Percentiles rank a stretch among this genome's conserved stretches.
Evolutionary conservation across 2,888 invertebrate genomes (phyloP).

Genomic region (Pollenia amentaria): DNA sequence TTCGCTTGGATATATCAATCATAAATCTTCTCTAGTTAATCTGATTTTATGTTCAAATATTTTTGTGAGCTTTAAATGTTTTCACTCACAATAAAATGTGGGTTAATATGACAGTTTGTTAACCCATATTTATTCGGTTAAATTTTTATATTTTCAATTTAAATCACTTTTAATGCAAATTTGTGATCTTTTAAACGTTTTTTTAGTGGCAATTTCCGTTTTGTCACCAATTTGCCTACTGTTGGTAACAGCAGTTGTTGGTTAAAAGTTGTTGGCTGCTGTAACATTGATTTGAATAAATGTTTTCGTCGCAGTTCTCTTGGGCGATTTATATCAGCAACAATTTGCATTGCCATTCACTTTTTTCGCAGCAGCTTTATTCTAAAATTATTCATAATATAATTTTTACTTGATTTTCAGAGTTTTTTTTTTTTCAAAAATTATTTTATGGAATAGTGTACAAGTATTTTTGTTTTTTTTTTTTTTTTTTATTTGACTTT

Average conservation of each 20-base stretch:
- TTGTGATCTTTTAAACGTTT: conserved; percentile 36
- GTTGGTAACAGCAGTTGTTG: conserved; percentile 28
- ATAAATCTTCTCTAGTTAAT: no score
- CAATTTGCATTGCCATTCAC: conserved; percentile 70
- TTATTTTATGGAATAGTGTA: not conserved
- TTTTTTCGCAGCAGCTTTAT: conserved; percentile 58
- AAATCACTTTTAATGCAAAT: conserved; percentile 64
- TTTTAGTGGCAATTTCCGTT: conserved; percentile 73
- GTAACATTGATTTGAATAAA: conserved; percentile 53
- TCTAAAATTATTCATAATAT: conserved; percentile 67
- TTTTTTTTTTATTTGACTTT: conserved; percentile 9
- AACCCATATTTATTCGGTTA: conserved; percentile 43
- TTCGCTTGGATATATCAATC: no score
- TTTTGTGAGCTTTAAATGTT: no score
- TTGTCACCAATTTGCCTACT: conserved; percentile 73
- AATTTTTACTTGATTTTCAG: conserved; percentile 32
- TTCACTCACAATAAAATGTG: conserved; percentile 50
- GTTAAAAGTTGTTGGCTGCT: conserved; percentile 35
- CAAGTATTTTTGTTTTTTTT: not conserved
- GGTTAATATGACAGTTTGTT: conserved; percentile 72
- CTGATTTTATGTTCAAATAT: no score
- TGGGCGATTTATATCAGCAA: conserved; percentile 63
- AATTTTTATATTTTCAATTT: conserved; percentile 47
- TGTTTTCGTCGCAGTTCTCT: conserved; percentile 28
- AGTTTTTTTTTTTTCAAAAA: not conserved